Evolutionary conservation across 2,888 invertebrate species (phyloP).

Genomic region (Apodemia hepburni): DNA sequence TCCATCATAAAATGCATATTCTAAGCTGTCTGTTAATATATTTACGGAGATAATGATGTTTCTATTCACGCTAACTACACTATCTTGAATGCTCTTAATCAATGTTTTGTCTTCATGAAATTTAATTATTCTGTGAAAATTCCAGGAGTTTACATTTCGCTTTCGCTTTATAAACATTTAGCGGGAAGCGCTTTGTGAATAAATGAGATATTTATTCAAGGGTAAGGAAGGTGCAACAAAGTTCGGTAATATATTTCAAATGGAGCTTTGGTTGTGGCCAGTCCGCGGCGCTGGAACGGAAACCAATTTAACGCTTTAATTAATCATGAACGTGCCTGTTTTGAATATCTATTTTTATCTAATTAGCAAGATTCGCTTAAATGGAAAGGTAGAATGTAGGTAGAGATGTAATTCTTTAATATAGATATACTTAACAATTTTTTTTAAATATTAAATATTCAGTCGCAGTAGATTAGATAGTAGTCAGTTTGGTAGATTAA

Average conservation of each 20-base stretch:
- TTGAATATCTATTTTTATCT: constrained; percentile 1
- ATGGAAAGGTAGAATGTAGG: no score
- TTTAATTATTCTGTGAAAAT: constrained; percentile 13
- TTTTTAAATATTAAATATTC: no score
- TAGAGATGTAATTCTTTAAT: no score
- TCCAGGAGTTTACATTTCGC: constrained; percentile 8
- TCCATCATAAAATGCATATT: no score
- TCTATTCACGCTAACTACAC: not conserved
- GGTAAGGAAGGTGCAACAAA: constrained; percentile 12
- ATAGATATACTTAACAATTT: no score
- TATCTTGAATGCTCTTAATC: not conserved
- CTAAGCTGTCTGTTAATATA: no score
- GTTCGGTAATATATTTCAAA: constrained; percentile 9
- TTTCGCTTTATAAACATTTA: constrained; percentile 14
- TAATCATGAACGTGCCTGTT: not conserved
- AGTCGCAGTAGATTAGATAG: no score
- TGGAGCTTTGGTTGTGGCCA: constrained; percentile 7
- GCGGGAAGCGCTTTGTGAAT: constrained; percentile 12
- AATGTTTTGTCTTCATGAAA: constrained; percentile 10
- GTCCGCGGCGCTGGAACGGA: not conserved
- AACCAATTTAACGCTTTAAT: not conserved
- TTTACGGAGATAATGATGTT: no score
- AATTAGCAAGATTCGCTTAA: not conserved
- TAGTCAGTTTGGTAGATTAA: no score
- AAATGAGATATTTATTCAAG: constrained; percentile 10